These are phyloP conservation scores for Chaitophorus viminalis DNA, from an alignment of 2,888 invertebrate species.

Conservation along the genomic window DNA sequence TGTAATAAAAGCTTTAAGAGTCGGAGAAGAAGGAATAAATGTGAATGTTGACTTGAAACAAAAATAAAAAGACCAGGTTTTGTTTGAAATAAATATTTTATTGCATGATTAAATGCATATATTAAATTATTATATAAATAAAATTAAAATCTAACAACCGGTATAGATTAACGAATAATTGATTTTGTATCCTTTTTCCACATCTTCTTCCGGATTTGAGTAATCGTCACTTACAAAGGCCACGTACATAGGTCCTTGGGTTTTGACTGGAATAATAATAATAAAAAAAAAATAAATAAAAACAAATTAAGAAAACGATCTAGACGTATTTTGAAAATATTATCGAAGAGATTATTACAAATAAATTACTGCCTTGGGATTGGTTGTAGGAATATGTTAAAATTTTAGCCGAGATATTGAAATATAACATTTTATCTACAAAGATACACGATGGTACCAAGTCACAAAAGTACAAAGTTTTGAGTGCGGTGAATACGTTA, in stretches of 20 bases:
- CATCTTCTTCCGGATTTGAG: constrained; percentile 22
- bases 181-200: constrained; percentile 51
- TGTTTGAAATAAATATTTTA: not conserved
- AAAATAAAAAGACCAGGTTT: not conserved
- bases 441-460: no score
- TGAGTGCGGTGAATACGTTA: no score
- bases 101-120: not conserved
- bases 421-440: no score
- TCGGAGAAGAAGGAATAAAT: not conserved
- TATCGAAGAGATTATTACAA: no score
- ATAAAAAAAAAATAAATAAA: constrained; percentile 22
- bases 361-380: no score
- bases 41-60: not conserved
- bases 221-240: constrained; percentile 47
- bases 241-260: constrained; percentile 27
- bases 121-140: not conserved
- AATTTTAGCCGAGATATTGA: no score
- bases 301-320: not conserved
- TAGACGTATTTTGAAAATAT: no score
- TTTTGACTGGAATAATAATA: no score
- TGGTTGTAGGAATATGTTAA: no score
- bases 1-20: not conserved
- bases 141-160: constrained; percentile 27
- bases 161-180: constrained; percentile 34
- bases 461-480: no score